These are phyloP conservation scores for Orchestes rusci DNA, from an alignment of 2,888 invertebrate genomes.

Conservation along the genomic window DNA sequence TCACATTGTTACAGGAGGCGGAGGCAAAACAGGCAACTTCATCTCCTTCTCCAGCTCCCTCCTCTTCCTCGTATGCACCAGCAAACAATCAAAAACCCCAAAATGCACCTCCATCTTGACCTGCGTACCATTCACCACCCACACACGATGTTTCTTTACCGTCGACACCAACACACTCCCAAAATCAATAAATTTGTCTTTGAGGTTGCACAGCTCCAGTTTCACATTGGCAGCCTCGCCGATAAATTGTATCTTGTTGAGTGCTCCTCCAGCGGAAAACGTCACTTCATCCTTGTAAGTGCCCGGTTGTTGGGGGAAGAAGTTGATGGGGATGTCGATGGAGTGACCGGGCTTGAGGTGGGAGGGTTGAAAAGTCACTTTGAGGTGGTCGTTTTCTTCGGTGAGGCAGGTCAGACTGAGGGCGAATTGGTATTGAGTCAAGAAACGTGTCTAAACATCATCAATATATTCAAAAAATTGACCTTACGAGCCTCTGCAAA, in stretches of 20 bases:
- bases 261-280: conserved; percentile 51
- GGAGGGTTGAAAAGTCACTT: conserved; percentile 44
- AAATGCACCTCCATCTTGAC: conserved; percentile 50
- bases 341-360: conserved; percentile 44
- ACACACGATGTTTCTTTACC: conserved; percentile 47
- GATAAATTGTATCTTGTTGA: conserved; percentile 47
- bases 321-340: conserved; percentile 48
- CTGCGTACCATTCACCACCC: conserved; percentile 53
- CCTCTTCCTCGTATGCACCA: conserved; percentile 28
- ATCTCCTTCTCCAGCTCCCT: conserved; percentile 29
- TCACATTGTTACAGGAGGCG: conserved; percentile 18
- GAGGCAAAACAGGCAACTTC: conserved; percentile 27
- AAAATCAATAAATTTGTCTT: conserved; percentile 42
- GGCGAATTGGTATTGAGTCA: no score
- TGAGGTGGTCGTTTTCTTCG: conserved; percentile 47
- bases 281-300: conserved; percentile 48
- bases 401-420: no score
- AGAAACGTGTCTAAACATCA: no score
- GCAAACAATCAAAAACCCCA: conserved; percentile 48
- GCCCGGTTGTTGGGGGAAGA: conserved; percentile 49
- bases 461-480: no score
- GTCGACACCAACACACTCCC: conserved; percentile 45
- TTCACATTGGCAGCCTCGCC: conserved; percentile 50
- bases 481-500: no score
- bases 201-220: conserved; percentile 38